Percentiles rank a stretch among this genome's conserved stretches.
Evolutionary conservation across 2,888 invertebrate species (phyloP).

Genomic region (Melieria omissa): DNA sequence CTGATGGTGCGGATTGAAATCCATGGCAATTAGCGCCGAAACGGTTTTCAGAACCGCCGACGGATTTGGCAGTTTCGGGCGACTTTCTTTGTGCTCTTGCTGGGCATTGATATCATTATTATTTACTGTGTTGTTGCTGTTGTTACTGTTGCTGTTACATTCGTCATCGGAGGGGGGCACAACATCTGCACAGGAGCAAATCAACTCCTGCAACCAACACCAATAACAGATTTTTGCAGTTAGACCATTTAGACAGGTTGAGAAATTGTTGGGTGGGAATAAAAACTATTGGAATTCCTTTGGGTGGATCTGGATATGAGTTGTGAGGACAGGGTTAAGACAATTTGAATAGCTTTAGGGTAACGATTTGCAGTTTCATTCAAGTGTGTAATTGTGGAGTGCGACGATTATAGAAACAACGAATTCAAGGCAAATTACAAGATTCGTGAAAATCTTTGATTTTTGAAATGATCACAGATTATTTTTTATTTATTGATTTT

Average conservation of each 20-base stretch:
- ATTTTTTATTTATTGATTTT: too few species aligned
- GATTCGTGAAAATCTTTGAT: too few species aligned
- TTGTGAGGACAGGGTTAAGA: too few species aligned
- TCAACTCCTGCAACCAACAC: constrained; percentile 75
- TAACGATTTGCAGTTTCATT: too few species aligned
- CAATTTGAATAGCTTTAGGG: constrained; percentile 46
- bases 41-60: constrained; percentile 63
- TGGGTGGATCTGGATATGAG: too few species aligned
- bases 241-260: constrained; percentile 38
- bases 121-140: constrained; percentile 40
- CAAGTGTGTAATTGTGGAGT: too few species aligned
- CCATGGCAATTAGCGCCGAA: constrained; percentile 61
- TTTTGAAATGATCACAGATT: too few species aligned
- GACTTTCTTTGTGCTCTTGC: constrained; percentile 30
- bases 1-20: constrained; percentile 68
- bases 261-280: constrained; percentile 41
- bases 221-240: constrained; percentile 65
- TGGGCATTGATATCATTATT: constrained; percentile 31
- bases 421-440: too few species aligned
- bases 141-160: constrained; percentile 52
- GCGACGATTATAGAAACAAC: too few species aligned
- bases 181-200: constrained; percentile 75
- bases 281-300: too few species aligned
- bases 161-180: constrained; percentile 61
- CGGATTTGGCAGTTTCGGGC: constrained; percentile 57